Base-by-base conservation (phyloP, 2,797 vertebrate genomes). In the Octomys mimax region DNA sequence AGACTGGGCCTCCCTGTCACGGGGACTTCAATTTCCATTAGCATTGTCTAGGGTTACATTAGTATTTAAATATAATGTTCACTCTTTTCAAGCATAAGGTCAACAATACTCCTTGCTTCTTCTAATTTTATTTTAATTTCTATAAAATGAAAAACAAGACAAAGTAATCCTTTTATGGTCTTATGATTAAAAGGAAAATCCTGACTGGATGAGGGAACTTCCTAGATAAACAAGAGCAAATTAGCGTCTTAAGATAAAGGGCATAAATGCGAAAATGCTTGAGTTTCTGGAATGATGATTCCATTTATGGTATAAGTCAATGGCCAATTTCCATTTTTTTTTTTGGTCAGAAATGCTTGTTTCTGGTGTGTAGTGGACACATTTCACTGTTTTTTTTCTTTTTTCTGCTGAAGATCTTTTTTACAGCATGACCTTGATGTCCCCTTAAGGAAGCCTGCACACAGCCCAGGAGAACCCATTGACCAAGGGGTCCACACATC, bases 1-100 rank as follows among this genome's bases (percentile, higher is more conserved):
- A 68, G 66, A 61, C n/a, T n/a, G 9, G 61, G 66, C 85, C 77
- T 80, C 93, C 49, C 57, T 92, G 39, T 46, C 64, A 46, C 88
- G 92, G 92, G 82, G 77, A 85, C 26, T 93, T 89, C 73, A 92
- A 88, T 96, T 96, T 71, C 54, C 62, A 64, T 62, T 91, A 83
- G 75, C 73, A 86, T 91, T 81, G 77, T 82, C n/a, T 92, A 92
- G 83, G 52, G 16, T 94, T 61, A 33, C n/a, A 54, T 87, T 94
- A 66, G 85, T 85, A 89, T 89, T 96, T 92, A 79, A 66, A 70
- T 77, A 73, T 80, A 31, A 78, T 6, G 0, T 94, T 71, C 77
- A 75, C 36, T 91, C 87, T 78, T 92, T 94, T 95, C 68, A 84
- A 92, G 57, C 57, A 28, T 71, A 70, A 88, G 33, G 28, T 81